Base-by-base conservation (phyloP, 2,113 vertebrate species). In the Xyrauchen texanus region DNA sequence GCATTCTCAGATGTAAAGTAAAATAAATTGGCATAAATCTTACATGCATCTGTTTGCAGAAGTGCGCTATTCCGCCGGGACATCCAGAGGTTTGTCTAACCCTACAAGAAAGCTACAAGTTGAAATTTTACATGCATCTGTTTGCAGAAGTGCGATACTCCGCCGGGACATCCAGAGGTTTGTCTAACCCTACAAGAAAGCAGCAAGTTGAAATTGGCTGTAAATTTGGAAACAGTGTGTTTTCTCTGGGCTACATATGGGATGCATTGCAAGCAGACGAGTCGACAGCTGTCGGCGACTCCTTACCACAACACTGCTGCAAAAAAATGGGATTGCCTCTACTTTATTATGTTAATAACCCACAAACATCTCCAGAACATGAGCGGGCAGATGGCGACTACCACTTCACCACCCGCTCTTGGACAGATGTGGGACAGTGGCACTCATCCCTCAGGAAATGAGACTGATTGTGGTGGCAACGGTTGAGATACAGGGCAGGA, bases 261-360 rank as follows among this genome's bases (percentile, higher is more conserved):
- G 86, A 87, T 15, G 67, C 76, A 88, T 82, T 79, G 86, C 4
- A 44, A 47, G 76, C 77, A 77, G 44, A 62, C n/a, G 57, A 82
- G 61, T 71, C 10, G 8, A 77, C 86, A 88, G 89, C 87, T 87
- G 85, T 5, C 13, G 77, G 79, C 7, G 9, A 86, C 81, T 77
- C 75, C 77, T 87, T 88, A 89, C 87, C 90, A 42, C 84, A 90
- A 87, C 0, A 6, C 65, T 66, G 47, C 77, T 81, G 86, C 42
- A 88, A 86, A 89, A 79, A 85, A 85, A 85, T 5, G 80, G 85
- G 72, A 62, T 21, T 73, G 58, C 86, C 88, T 83, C 84, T 81
- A 62, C 86, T 85, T 78, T 85, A 83, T 84, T 88, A 88, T 61
- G 77, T 85, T 91, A 91, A 85, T 86, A 87, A 87, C 68, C 87